Conservation (phyloP, 2,797 vertebrate genomes). For the Amphiprion clarkii region DNA sequence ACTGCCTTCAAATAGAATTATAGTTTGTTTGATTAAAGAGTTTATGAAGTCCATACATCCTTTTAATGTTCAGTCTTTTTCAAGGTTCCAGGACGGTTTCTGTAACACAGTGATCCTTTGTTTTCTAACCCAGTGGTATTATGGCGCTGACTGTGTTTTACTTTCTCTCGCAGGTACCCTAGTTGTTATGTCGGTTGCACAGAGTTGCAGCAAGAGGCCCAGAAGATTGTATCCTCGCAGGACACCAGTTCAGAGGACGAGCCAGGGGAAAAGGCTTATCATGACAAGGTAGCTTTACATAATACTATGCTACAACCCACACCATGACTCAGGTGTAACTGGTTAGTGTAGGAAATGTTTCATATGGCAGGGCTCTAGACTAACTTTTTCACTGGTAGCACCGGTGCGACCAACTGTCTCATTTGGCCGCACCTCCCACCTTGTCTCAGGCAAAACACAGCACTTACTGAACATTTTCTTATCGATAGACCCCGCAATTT, state of each 20-base stretch:
- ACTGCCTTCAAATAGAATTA: constrained; percentile 20
- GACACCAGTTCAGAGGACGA: constrained; percentile 65
- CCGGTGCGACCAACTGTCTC: no score
- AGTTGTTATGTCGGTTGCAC: constrained; percentile 68
- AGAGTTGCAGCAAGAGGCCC: constrained; percentile 66
- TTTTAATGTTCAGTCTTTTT: neutral
- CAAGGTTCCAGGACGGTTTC: neutral
- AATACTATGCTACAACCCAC: neutral
- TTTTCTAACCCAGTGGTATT: neutral
- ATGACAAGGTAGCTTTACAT: constrained; percentile 54
- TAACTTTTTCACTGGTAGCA: no score
- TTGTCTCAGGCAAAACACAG: no score
- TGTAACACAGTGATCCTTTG: neutral
- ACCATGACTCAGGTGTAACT: neutral
- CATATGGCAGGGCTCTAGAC: neutral
- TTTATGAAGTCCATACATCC: neutral
- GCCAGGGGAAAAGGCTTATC: constrained; percentile 28
- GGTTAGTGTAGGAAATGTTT: neutral
- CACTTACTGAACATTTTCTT: no score
- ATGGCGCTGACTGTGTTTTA: constrained; percentile 1
- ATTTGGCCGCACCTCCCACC: no score
- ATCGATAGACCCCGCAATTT: no score
- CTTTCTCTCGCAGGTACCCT: constrained; percentile 53
- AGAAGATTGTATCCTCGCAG: constrained; percentile 57
- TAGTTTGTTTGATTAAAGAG: neutral